These are phyloP conservation scores for Philereme transversata DNA, from an alignment of 2,888 invertebrate species.

Conservation along the genomic window DNA sequence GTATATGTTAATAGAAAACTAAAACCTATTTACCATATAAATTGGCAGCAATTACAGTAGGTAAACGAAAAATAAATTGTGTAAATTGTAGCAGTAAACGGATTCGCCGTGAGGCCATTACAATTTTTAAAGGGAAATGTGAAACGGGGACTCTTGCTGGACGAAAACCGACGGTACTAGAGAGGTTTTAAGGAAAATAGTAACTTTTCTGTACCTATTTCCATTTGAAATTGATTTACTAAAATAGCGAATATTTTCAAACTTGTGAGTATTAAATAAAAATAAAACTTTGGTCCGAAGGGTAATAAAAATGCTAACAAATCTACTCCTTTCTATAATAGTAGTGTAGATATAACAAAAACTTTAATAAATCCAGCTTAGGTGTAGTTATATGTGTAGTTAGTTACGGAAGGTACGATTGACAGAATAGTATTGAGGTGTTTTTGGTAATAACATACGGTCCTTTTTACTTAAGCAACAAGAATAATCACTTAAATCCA, in stretches of 20 bases:
- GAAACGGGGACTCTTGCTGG: constrained; percentile 39
- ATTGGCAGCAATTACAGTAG: constrained; percentile 31
- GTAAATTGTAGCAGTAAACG: constrained; percentile 40
- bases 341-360: not conserved
- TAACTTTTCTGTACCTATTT: not conserved
- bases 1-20: constrained; percentile 4
- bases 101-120: constrained; percentile 51
- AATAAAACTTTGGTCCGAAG: not conserved
- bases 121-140: constrained; percentile 50
- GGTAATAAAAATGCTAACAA: not conserved
- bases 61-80: constrained; percentile 36
- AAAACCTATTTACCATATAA: constrained; percentile 28
- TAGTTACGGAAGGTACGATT: not conserved
- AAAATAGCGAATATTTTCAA: constrained; percentile 19
- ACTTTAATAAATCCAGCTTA: not conserved
- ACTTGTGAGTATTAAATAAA: constrained; percentile 15
- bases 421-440: not conserved
- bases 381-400: not conserved
- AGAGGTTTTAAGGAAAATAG: constrained; percentile 9
- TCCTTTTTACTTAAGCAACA: not conserved
- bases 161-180: constrained; percentile 12
- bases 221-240: not conserved
- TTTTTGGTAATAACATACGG: not conserved
- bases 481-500: not conserved
- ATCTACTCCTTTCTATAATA: not conserved